Base-by-base conservation (phyloP, 2,797 vertebrate genomes). In the Hippoglossus hippoglossus region DNA sequence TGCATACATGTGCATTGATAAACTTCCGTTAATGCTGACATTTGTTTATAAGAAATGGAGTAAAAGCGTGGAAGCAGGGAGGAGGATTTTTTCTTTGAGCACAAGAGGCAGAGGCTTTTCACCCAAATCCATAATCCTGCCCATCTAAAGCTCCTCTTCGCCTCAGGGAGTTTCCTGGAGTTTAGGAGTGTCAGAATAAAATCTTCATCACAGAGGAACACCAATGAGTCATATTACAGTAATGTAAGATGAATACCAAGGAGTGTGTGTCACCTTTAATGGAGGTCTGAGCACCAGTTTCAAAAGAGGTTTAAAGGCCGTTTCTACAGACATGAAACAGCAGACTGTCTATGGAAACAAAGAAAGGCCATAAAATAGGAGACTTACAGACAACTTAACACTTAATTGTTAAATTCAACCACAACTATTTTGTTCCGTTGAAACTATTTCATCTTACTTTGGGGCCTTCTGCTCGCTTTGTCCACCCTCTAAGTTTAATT, bases 171-270 rank as follows among this genome's bases (percentile, higher is more conserved):
- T 44, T 71, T 73, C 59, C 49, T 79, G 66, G 47, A 74, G 54
- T 68, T 61, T 54, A 57, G 63, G 63, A 79, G 47, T 65, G 78
- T 56, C 63, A 76, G 57, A 69, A 22, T 61, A 57, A 51, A 61
- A 74, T 6, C 62, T 59, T 39, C 25, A 71, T 66, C 18, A 28
- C 50, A 11, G 60, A 67, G 47, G n/a, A 51, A 46, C 59, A 34
- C 18, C 57, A 49, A 9, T 56, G 80, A 79, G 64, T 81, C 79
- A 75, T 67, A 34, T 71, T 66, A 70, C 56, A 75, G 34, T 58
- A 46, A 73, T 62, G 54, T 34, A 62, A 54, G 6, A 70, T 54
- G 34, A 81, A 77, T 54, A 19, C 36, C 31, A 63, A n/a, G 5
- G 16, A 49, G n/a, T 41, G 6, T 25, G 25, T 60, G 57, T 73